Conservation (phyloP, 1,140 invertebrate genomes). For the Diabrotica undecimpunctata region DNA sequence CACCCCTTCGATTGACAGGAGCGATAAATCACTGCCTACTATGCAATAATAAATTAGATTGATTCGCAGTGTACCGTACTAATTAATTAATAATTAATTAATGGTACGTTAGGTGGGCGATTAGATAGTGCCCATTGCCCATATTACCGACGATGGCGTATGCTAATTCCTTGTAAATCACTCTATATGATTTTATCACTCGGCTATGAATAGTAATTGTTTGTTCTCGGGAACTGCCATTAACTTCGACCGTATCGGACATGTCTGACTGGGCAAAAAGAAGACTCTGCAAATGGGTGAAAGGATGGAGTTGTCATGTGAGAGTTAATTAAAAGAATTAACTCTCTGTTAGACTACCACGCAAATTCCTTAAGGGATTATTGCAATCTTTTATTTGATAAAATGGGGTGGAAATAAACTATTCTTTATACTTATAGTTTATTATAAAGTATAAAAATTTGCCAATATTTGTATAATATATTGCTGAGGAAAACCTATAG, state of each 20-base stretch:
- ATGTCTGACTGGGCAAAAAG: slow-evolving; percentile 1
- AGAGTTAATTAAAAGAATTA: too few relatives aligned
- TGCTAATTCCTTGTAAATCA: slow-evolving; percentile 50
- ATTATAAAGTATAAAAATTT: too few relatives aligned
- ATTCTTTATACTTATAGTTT: too few relatives aligned
- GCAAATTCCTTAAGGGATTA: too few relatives aligned
- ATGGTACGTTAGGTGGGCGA: slow-evolving; percentile 41
- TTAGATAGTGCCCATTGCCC: slow-evolving; percentile 42
- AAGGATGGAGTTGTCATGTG: too few relatives aligned
- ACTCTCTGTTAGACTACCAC: too few relatives aligned
- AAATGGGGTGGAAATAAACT: too few relatives aligned
- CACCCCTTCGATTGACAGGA: slow-evolving; percentile 7
- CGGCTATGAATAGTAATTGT: slow-evolving; percentile 44
- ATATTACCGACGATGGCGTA: slow-evolving; percentile 41
- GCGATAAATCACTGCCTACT: slow-evolving; percentile 6
- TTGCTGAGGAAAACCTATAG: too few relatives aligned
- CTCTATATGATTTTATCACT: slow-evolving; percentile 46
- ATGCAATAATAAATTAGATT: slow-evolving; percentile 28
- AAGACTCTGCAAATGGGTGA: not conserved
- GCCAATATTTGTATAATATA: too few relatives aligned
- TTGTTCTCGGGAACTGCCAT: slow-evolving; percentile 23
- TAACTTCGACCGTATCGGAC: slow-evolving; percentile 6
- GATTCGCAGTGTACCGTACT: slow-evolving; percentile 27
- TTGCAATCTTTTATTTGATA: too few relatives aligned
- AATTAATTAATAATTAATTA: slow-evolving; percentile 48